These are phyloP conservation scores for Chrysochloris asiatica DNA, from an alignment of 2,113 vertebrate species.

Conservation along the genomic window DNA sequence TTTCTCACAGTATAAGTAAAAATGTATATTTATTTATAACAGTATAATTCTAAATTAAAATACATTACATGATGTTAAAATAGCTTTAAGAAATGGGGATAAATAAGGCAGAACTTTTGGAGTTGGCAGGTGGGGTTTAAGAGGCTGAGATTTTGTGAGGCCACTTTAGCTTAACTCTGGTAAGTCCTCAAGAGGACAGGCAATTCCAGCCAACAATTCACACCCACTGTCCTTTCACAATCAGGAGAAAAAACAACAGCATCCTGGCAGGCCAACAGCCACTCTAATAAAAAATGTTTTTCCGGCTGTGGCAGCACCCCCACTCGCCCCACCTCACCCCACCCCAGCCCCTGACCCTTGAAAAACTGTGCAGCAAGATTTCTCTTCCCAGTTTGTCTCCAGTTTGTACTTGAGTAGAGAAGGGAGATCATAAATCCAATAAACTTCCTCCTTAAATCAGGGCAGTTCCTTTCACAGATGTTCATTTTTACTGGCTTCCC, in stretches of 20 bases:
- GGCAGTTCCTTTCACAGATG: slow-evolving; percentile 65
- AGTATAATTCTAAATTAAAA: slow-evolving; percentile 15
- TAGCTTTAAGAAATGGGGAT: not conserved
- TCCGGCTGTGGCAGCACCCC: not conserved
- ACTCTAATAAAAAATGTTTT: slow-evolving; percentile 54
- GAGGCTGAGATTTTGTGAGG: not conserved
- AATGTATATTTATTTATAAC: not conserved
- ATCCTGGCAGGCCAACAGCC: slow-evolving; percentile 17
- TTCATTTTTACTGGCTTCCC: slow-evolving; percentile 50
- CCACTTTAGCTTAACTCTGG: not conserved
- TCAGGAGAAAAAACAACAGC: slow-evolving; percentile 44
- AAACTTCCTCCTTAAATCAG: slow-evolving; percentile 59
- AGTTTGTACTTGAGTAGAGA: slow-evolving; percentile 48
- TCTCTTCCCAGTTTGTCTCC: slow-evolving; percentile 2
- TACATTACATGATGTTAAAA: not conserved
- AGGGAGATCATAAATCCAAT: slow-evolving; percentile 63
- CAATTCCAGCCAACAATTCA: slow-evolving; percentile 15
- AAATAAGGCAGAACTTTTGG: not conserved
- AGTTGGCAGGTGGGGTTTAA: not conserved
- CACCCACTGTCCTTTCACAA: slow-evolving; percentile 62
- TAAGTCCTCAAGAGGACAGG: not conserved
- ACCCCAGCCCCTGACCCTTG: not conserved
- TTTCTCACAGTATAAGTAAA: not conserved
- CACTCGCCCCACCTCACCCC: not conserved
- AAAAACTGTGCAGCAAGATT: not conserved